Base-by-base conservation (phyloP, 2,888 invertebrate genomes). In the Sarcophaga rosellei region DNA sequence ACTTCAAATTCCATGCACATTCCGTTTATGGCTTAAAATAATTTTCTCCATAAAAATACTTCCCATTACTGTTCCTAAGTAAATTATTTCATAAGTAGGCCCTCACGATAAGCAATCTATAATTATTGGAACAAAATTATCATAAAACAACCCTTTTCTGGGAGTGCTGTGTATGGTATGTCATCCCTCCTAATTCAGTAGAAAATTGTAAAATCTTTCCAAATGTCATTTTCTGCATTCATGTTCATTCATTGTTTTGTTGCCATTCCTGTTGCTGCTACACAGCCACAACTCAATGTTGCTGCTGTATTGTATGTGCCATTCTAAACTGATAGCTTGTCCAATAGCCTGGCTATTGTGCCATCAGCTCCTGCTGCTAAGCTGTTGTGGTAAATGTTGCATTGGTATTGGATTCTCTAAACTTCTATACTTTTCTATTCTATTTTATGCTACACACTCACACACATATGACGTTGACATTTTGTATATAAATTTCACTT, bases 381-480 rank as follows among this genome's bases (percentile, higher is more conserved):
- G 61, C 21, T 74, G 62, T 65, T 81, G 81, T 59, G 81, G 75
- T 69, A 69, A 69, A 76, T 57, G 20, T 8, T 69, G 23, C 69
- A 69, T 44, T n/a, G n/a, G 61, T 61, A 17, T 10, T n/a, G n/a
- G 3, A 15, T 4, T 61, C 20, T 61, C 61, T 21, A 11, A 11
- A n/a, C 21, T 20, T 61, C 20, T 61, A 21, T 61, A 15, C 20
- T 20, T 10, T 17, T 61, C 61, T 21, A 4, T 61, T n/a, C 61
- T 61, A 17, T 61, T 10, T 61, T 61, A 53, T 35, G 0, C 10
- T 35, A 53, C 53, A 53, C 53, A 53, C 17, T 17, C 53, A 53
- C 53, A 53, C 53, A 53, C 72, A 83, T 62, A 83, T 83, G 83
- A 83, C 83, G 83, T 83, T 83, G 83, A 78, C 83, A 83, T 21